Conservation (phyloP, 2,888 invertebrate species). For the Lottia scabra region DNA sequence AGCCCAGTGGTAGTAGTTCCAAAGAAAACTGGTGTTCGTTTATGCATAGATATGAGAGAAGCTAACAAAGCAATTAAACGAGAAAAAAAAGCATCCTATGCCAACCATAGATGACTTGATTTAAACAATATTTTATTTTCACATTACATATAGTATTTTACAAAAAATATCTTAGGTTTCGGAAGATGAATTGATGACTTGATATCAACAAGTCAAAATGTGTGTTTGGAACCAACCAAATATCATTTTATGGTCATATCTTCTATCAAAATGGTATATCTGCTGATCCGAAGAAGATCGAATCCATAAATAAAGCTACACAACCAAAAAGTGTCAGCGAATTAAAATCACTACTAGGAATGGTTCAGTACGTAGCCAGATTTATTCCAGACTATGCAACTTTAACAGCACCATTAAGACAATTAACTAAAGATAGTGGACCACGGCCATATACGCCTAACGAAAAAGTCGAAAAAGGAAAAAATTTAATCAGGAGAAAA, state of each 20-base stretch:
- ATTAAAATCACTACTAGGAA: conserved; percentile 25
- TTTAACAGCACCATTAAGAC: conserved; percentile 34
- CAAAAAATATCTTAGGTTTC: no score
- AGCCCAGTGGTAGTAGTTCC: not conserved
- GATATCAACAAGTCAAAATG: not conserved
- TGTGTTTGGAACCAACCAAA: not conserved
- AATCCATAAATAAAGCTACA: conserved; percentile 1
- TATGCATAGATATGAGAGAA: conserved; percentile 47
- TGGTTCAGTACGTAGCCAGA: conserved; percentile 27
- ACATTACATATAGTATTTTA: no score
- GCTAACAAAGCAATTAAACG: conserved; percentile 39
- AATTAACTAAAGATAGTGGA: no score
- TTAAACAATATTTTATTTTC: no score
- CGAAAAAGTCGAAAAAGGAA: no score
- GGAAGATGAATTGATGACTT: no score
- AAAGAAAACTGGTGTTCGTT: conserved; percentile 16
- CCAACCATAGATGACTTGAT: conserved; percentile 43
- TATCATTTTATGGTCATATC: conserved; percentile 5
- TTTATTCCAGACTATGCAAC: conserved; percentile 34
- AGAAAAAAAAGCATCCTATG: conserved; percentile 34
- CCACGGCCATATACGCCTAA: no score
- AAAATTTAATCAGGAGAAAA: no score
- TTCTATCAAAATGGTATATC: not conserved
- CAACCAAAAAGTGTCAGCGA: not conserved
- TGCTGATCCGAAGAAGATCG: conserved; percentile 3